These are phyloP conservation scores for Bombus sibiricus DNA, from an alignment of 1,140 invertebrate species.

Conservation along the genomic window DNA sequence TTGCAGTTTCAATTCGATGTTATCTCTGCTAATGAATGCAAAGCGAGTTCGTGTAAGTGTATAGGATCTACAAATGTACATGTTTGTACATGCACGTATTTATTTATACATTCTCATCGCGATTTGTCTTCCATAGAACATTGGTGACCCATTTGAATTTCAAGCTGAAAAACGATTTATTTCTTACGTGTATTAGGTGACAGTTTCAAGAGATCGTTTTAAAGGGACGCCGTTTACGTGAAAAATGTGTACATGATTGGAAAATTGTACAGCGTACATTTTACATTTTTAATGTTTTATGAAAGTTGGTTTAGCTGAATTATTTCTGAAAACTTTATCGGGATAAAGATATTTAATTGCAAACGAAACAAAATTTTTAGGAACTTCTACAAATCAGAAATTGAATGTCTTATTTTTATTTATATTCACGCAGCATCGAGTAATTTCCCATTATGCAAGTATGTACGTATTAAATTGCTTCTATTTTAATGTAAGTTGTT, in stretches of 20 bases:
- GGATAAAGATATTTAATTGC: too few relatives aligned
- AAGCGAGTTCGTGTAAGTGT: not conserved
- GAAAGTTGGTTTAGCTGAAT: too few relatives aligned
- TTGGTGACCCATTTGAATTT: not conserved
- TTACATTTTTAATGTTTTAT: too few relatives aligned
- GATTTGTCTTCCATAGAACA: not conserved
- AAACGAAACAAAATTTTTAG: too few relatives aligned
- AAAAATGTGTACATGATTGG: not conserved
- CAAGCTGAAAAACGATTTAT: not conserved
- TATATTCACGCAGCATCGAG: too few relatives aligned
- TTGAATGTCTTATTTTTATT: too few relatives aligned
- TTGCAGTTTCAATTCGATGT: not conserved
- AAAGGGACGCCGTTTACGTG: not conserved
- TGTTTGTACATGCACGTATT: not conserved
- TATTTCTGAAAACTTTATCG: too few relatives aligned
- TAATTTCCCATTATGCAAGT: too few relatives aligned
- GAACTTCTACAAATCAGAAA: too few relatives aligned
- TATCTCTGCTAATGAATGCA: conserved; percentile 1
- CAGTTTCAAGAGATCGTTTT: not conserved
- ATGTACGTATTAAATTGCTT: too few relatives aligned
- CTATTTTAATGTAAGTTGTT: too few relatives aligned
- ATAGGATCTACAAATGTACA: too few relatives aligned
- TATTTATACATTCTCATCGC: not conserved
- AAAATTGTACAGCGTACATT: not conserved
- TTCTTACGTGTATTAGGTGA: not conserved